Percentiles rank a stretch among this genome's conserved stretches.
phyloP scores from a whole-genome alignment of 2,888 invertebrate species.

The Nomada lathburiana region DNA sequence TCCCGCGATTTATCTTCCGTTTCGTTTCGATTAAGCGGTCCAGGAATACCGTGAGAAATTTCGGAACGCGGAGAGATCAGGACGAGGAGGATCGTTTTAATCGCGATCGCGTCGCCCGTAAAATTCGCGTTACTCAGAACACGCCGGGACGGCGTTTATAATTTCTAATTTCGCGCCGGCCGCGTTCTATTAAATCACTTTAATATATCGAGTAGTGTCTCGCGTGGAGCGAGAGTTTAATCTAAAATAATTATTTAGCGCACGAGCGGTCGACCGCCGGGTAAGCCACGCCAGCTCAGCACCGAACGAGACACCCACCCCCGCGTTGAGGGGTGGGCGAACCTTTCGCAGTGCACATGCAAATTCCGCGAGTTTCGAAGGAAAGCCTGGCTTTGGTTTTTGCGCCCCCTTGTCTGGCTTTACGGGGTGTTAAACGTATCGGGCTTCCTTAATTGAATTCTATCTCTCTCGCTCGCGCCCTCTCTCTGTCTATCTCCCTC shows the following conservation, averaged over 20 bases:
- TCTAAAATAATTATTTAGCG: slow-evolving; percentile 51
- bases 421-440: slow-evolving; percentile 70
- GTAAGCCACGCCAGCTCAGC: slow-evolving; percentile 3
- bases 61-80: background rate
- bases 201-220: slow-evolving; percentile 49
- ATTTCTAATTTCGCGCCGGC: slow-evolving; percentile 45
- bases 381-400: slow-evolving; percentile 61
- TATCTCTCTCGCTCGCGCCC: slow-evolving; percentile 22
- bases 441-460: slow-evolving; percentile 70
- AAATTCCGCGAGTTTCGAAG: slow-evolving; percentile 64
- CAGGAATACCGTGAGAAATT: slow-evolving; percentile 18
- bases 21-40: slow-evolving; percentile 53
- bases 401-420: slow-evolving; percentile 62
- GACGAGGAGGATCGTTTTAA: slow-evolving; percentile 18
- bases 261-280: slow-evolving; percentile 14
- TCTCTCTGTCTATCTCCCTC: background rate
- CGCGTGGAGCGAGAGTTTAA: slow-evolving; percentile 51
- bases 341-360: slow-evolving; percentile 42
- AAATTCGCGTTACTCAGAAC: slow-evolving; percentile 41
- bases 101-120: background rate
- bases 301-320: slow-evolving; percentile 1
- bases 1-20: slow-evolving; percentile 48
- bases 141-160: slow-evolving; percentile 8
- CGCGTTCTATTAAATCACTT: slow-evolving; percentile 58
- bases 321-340: slow-evolving; percentile 8